Evolutionary conservation across 2,113 vertebrate species (phyloP).

Genomic region (Neofelis nebulosa): DNA sequence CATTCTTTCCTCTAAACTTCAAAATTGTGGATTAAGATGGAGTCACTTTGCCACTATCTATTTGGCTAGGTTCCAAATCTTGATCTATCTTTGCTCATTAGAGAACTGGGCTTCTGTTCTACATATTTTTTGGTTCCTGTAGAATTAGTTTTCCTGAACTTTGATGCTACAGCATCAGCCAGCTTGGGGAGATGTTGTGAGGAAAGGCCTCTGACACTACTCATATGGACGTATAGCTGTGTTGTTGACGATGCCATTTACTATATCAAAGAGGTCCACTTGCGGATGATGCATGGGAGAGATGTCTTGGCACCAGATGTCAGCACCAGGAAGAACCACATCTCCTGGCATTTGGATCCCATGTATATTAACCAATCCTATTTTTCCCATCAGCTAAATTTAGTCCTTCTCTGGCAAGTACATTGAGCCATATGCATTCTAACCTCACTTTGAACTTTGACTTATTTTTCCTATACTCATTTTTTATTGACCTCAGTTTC

Average conservation of each 20-base stretch:
- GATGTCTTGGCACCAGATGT: background rate
- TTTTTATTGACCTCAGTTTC: background rate
- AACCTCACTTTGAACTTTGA: constrained; percentile 14
- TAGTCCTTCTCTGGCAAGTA: background rate
- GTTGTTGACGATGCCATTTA: background rate
- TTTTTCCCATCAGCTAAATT: background rate
- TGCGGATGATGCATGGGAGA: background rate
- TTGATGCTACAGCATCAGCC: background rate
- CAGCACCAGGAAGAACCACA: background rate
- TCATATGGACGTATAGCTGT: background rate
- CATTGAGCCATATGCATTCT: background rate
- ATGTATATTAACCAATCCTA: background rate
- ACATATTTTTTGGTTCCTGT: background rate
- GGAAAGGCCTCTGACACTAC: background rate
- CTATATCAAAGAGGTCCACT: background rate
- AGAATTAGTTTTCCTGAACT: background rate
- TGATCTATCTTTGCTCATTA: background rate
- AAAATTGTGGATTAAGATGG: background rate
- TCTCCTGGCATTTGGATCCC: background rate
- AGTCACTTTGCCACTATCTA: background rate
- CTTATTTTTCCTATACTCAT: background rate
- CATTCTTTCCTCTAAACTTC: constrained; percentile 30
- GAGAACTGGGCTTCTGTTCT: background rate
- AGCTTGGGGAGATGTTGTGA: background rate
- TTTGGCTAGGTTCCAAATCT: background rate